phyloP scores from a whole-genome alignment of 53 echinoderm and acorn worm species.

The Zoroaster sp. region DNA sequence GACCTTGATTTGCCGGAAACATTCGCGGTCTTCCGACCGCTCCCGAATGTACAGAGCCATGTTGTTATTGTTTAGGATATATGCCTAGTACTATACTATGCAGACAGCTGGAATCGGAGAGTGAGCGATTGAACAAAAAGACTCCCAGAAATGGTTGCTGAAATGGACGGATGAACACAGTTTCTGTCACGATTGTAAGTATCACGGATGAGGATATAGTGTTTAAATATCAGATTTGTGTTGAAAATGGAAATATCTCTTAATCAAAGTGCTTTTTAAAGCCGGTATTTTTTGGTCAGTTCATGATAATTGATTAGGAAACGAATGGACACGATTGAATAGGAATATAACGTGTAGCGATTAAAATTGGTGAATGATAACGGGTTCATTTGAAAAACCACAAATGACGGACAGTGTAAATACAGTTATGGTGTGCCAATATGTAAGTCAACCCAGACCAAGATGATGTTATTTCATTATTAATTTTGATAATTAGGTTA shows the following conservation, averaged over 20 bases:
- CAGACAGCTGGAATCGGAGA: conserved; percentile 30
- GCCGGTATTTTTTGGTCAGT: not conserved
- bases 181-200: conserved; percentile 17
- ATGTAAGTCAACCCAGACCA: no score
- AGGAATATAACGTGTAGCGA: no score
- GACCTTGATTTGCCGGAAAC: conserved; percentile 57
- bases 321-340: no score
- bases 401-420: no score
- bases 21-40: conserved; percentile 65
- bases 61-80: conserved; percentile 73
- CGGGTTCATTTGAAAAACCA: no score
- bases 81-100: not conserved
- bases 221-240: not conserved
- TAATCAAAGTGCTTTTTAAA: not conserved
- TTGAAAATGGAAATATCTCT: not conserved
- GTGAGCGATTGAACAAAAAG: conserved; percentile 35
- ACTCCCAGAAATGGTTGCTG: not conserved
- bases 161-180: conserved; percentile 27
- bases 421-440: no score
- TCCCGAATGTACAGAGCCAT: conserved; percentile 69
- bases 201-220: not conserved
- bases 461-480: no score
- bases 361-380: no score
- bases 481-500: no score
- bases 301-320: not conserved